These are phyloP conservation scores for Drosophila funebris DNA, from an alignment of 1,140 invertebrate genomes.

Conservation along the genomic window DNA sequence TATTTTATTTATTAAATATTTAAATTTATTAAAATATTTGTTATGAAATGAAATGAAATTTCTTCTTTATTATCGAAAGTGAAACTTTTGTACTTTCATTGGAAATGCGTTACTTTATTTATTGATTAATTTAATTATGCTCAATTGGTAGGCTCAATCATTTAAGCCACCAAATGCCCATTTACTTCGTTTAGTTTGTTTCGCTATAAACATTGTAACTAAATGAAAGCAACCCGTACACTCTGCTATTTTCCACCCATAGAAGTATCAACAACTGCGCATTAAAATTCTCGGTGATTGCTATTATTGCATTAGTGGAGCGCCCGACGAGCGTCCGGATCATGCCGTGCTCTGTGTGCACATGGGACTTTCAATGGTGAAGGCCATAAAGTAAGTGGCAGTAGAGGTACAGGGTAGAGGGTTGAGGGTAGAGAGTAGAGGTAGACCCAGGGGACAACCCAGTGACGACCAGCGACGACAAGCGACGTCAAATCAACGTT, in stretches of 20 bases:
- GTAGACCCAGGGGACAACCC: background rate
- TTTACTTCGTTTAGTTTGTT: conserved; percentile 32
- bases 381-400: conserved; percentile 94
- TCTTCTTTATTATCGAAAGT: background rate
- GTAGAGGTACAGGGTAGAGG: no score
- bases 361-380: conserved; percentile 98
- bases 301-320: conserved; percentile 97
- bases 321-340: conserved; percentile 93
- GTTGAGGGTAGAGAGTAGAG: no score
- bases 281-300: conserved; percentile 98
- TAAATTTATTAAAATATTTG: no score
- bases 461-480: conserved; percentile 29
- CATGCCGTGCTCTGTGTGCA: conserved; percentile 97
- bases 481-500: conserved; percentile 69
- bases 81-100: background rate
- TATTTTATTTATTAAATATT: no score
- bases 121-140: background rate
- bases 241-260: background rate
- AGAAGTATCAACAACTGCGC: conserved; percentile 96
- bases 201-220: conserved; percentile 12
- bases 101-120: background rate
- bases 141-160: background rate
- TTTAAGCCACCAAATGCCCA: background rate
- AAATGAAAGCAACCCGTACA: no score
- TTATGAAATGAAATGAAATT: no score